Evolutionary conservation across 2,113 vertebrate species (phyloP).

Genomic region (Heteronetta atricapilla): DNA sequence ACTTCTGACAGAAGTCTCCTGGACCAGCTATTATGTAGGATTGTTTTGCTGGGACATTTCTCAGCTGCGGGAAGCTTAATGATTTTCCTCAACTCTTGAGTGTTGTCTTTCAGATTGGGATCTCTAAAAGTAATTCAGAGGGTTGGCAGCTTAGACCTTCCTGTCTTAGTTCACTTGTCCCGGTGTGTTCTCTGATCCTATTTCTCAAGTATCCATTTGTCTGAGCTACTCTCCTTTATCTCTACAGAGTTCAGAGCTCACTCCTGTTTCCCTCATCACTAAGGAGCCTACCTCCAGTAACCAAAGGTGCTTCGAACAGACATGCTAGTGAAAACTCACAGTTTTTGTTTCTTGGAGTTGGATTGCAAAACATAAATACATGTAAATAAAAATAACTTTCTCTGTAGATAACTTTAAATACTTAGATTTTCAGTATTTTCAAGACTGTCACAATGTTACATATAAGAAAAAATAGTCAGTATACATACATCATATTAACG

Average conservation of each 20-base stretch:
- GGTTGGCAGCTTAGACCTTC: neutral
- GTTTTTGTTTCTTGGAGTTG: neutral
- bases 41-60: neutral
- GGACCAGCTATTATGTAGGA: neutral
- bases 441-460: neutral
- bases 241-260: neutral
- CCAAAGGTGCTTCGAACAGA: neutral
- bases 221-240: neutral
- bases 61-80: neutral
- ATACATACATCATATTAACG: neutral
- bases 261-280: neutral
- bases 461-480: neutral
- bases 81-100: neutral
- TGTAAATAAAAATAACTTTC: neutral
- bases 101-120: constrained; percentile 50
- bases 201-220: constrained; percentile 46
- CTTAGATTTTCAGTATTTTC: neutral
- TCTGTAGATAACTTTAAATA: neutral
- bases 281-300: neutral
- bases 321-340: neutral
- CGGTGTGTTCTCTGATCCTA: constrained; percentile 21
- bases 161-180: neutral
- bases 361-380: neutral
- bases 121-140: constrained; percentile 15
- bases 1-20: neutral